Base-by-base conservation (phyloP, 1,140 invertebrate species). In the Papilio dardanus region DNA sequence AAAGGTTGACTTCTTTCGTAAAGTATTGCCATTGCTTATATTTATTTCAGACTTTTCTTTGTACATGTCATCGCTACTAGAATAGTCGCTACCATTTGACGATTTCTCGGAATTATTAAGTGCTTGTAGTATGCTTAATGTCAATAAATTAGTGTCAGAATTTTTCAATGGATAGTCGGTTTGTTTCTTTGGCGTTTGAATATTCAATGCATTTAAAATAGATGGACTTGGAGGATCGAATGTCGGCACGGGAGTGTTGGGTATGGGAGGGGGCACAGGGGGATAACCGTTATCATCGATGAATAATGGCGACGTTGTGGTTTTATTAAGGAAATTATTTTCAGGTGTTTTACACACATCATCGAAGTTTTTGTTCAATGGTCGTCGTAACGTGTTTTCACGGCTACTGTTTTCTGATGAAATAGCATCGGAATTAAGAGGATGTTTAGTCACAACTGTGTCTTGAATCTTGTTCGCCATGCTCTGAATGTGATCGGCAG, bases 401-500 rank as follows among this genome's bases (percentile, higher is more conserved):
- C 84, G 83, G 69, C 87, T 90, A 74, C 75, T 91, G 80, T 92
- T 89, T 10, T 74, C 82, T 30, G 89, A 85, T 19, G 83, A 78
- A 31, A 80, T 19, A 67, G 74, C 84, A 68, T 93, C 91, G 33
- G 87, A 76, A 84, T 93, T 93, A 1, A 93, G 74, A 42, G 93
- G 93, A 86, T 94, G 93, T 79, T 93, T 94, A 35, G 93, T 92
- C 10, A 94, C 91, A 62, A 94, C 87, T 33, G 93, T 93, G 58
- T 94, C 92, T 82, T 94, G 92, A 50, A 94, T 94, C 86, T 91
- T 93, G 74, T 92, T 92, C 24, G 93, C 93, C 92, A 93, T 93
- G 14, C 87, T 92, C 79, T 93, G 91, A 71, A 94, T 93, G 74
- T 93, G 91, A 77, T 93, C 92, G 19, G 89, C 92, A 12, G 93